A percentile compares a stretch with the other conserved stretches of the same genome.
Evolutionary conservation across 2,113 vertebrate genomes (phyloP).

Genomic region (Podocnemis expansa): DNA sequence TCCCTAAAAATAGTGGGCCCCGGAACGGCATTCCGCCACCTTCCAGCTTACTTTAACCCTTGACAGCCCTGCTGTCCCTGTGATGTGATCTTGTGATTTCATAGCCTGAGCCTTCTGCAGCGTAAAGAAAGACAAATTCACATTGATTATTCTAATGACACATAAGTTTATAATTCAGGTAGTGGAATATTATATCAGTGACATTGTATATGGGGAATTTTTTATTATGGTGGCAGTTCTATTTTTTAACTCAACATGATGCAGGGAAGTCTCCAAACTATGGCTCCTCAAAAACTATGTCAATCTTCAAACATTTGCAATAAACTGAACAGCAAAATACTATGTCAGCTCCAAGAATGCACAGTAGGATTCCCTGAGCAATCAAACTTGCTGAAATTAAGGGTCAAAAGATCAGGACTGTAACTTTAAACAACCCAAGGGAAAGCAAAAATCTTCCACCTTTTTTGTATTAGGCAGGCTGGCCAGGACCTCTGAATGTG

Average conservation of each 20-base stretch:
- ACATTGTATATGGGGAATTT: neutral
- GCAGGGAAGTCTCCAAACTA: slow-evolving; percentile 26
- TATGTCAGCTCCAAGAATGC: slow-evolving; percentile 63
- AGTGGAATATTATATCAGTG: slow-evolving; percentile 34
- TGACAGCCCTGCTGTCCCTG: neutral
- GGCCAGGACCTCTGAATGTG: slow-evolving; percentile 70
- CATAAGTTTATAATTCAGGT: slow-evolving; percentile 29
- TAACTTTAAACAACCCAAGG: slow-evolving; percentile 74
- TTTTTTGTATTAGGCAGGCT: slow-evolving; percentile 73
- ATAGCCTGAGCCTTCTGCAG: neutral
- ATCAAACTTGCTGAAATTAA: slow-evolving; percentile 79
- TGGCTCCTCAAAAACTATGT: slow-evolving; percentile 47
- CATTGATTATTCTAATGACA: slow-evolving; percentile 27
- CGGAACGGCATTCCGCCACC: too few species aligned
- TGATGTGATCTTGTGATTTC: slow-evolving; percentile 16
- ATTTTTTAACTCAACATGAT: slow-evolving; percentile 45
- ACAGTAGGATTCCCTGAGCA: slow-evolving; percentile 71
- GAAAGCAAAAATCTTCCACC: slow-evolving; percentile 73
- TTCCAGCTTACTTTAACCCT: too few species aligned
- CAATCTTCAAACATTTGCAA: slow-evolving; percentile 53
- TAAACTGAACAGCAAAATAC: slow-evolving; percentile 68
- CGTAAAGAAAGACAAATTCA: slow-evolving; percentile 37
- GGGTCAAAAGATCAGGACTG: slow-evolving; percentile 76
- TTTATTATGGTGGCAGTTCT: neutral
- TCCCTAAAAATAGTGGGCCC: too few species aligned